These are phyloP conservation scores for Himalopsyche phryganea DNA, from an alignment of 1,140 invertebrate species.

Conservation along the genomic window DNA sequence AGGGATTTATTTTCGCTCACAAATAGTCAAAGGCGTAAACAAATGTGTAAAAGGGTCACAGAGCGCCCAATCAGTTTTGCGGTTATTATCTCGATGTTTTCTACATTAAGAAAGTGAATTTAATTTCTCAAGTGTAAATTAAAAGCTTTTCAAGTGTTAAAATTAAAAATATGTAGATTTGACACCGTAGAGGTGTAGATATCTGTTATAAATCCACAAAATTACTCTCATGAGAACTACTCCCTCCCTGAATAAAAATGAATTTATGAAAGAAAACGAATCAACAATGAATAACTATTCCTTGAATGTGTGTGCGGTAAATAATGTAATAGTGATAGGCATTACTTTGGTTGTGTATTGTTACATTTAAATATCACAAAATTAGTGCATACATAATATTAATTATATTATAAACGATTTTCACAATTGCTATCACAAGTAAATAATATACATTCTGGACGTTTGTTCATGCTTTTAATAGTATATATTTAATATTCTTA, in stretches of 20 bases:
- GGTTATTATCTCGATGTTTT: constrained; percentile 7
- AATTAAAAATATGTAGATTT: not conserved
- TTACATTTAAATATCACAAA: too few species aligned
- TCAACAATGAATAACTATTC: not conserved
- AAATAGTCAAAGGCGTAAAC: not conserved
- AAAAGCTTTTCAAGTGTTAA: constrained; percentile 1
- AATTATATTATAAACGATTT: too few species aligned
- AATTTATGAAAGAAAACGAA: not conserved
- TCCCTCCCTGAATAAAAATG: not conserved
- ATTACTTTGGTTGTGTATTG: not conserved
- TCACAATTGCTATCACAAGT: too few species aligned
- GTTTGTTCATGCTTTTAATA: too few species aligned
- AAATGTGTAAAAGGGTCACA: not conserved
- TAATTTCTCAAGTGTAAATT: not conserved
- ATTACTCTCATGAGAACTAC: not conserved
- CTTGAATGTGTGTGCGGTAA: not conserved
- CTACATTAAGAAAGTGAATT: not conserved
- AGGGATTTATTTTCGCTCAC: not conserved
- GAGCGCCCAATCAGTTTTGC: not conserved
- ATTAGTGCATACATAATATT: too few species aligned
- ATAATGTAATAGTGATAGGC: not conserved
- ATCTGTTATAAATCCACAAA: not conserved
- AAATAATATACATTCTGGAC: too few species aligned
- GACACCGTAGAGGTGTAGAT: not conserved
- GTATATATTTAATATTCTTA: not conserved